phyloP scores from a whole-genome alignment of 2,113 vertebrate species.

The Ondatra zibethicus region DNA sequence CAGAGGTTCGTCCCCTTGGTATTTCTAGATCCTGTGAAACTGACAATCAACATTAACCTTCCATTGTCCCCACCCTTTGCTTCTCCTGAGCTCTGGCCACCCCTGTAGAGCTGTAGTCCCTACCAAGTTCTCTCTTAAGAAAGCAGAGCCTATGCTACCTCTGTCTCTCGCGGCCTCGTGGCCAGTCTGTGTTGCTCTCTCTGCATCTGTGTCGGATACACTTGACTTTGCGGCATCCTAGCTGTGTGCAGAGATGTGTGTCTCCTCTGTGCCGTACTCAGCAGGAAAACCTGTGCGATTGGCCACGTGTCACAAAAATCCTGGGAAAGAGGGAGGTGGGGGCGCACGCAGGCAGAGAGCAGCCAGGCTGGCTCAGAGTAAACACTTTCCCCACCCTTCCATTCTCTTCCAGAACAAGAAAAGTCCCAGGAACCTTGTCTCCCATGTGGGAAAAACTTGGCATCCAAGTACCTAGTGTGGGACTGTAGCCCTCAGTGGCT shows the following conservation, averaged over 20 bases:
- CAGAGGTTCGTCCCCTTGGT: not conserved
- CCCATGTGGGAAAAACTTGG: constrained; percentile 88
- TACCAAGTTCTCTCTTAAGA: not conserved
- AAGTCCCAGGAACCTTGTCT: constrained; percentile 91
- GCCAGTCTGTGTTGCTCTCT: not conserved
- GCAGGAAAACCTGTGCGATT: not conserved
- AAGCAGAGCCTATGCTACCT: not conserved
- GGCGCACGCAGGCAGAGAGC: not conserved
- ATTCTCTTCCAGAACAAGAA: constrained; percentile 89
- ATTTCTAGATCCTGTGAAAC: not conserved
- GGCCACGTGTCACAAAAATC: not conserved
- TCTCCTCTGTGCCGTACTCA: not conserved
- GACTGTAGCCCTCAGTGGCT: constrained; percentile 92
- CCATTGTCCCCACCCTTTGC: not conserved
- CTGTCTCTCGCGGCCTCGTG: not conserved
- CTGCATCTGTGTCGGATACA: not conserved
- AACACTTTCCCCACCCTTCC: not conserved
- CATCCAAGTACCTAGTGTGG: constrained; percentile 93
- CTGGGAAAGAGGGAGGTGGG: not conserved
- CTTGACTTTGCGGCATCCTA: not conserved
- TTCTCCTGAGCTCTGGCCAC: not conserved
- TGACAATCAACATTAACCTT: not conserved
- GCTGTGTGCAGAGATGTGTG: not conserved
- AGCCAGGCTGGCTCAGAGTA: not conserved
- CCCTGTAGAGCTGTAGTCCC: not conserved